Evolutionary conservation across 2,888 invertebrate genomes (phyloP), one percentile per base, ranked within the genome.

Genomic region (Prosapia bicincta): DNA sequence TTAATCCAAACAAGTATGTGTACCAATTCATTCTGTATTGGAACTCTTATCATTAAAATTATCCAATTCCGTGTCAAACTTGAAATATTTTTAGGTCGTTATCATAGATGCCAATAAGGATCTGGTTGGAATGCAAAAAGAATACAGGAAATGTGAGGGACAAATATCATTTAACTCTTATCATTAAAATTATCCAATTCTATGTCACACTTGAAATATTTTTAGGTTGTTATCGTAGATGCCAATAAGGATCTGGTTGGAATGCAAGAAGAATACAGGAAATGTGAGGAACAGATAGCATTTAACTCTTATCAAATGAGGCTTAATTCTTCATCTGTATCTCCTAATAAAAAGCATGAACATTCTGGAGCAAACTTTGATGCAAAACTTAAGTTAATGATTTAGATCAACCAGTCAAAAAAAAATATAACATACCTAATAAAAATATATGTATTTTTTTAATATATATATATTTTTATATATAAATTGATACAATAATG

Each of bases 51-150:
- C n/a, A n/a, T n/a, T n/a, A n/a, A n/a, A n/a, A n/a, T n/a, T n/a
- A n/a, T n/a, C n/a, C n/a, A n/a, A n/a, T n/a, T n/a, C n/a, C n/a
- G n/a, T n/a, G n/a, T n/a, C n/a, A n/a, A n/a, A n/a, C n/a, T n/a
- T n/a, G n/a, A n/a, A n/a, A n/a, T n/a, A n/a, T n/a, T n/a, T n/a
- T n/a, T n/a, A 83, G 83, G 83, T 87, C 28, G 76, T 87, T 79
- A 83, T 86, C 1, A 78, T 87, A 67, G 86, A 87, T 83, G 86
- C 85, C 7, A 86, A 87, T 79, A 81, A 82, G 32, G 83, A 83
- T 43, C 79, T 85, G 66, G 78, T 80, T 6, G 80, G 81, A 23
- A 84, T 86, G 84, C 81, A 82, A 68, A 80, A 82, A 30, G 81
- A 82, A 30, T 77, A 77, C 30, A 66, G 73, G 24, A 79, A 76